These are phyloP conservation scores for Shargacucullia verbasci DNA, from an alignment of 2,888 invertebrate species.

Conservation along the genomic window DNA sequence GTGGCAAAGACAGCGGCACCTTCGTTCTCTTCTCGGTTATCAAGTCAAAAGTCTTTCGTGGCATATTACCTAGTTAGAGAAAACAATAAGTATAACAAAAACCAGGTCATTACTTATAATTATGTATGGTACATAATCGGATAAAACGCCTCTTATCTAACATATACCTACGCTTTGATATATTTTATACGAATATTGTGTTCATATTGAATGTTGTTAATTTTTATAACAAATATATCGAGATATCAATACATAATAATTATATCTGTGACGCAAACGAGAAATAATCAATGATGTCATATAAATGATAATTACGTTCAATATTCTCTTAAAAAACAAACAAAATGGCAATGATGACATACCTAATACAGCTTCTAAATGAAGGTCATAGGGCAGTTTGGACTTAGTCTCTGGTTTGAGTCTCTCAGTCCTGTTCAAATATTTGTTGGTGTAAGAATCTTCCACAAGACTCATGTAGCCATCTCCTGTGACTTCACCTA, in stretches of 20 bases:
- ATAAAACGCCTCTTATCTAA: constrained; percentile 32
- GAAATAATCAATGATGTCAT: constrained; percentile 36
- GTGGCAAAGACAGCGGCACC: constrained; percentile 87
- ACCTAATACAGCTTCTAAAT: constrained; percentile 96
- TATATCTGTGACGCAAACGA: constrained; percentile 43
- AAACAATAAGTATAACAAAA: background rate
- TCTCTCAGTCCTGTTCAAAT: constrained; percentile 75
- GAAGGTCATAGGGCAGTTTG: constrained; percentile 95
- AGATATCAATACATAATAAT: constrained; percentile 1
- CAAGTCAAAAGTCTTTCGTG: constrained; percentile 90
- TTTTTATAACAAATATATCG: constrained; percentile 1
- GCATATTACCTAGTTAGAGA: constrained; percentile 82
- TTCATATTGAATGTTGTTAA: constrained; percentile 7
- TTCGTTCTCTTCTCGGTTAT: constrained; percentile 84
- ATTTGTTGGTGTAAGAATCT: constrained; percentile 83
- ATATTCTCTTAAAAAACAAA: constrained; percentile 8
- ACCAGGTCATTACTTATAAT: background rate
- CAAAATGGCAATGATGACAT: constrained; percentile 22
- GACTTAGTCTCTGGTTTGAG: constrained; percentile 74
- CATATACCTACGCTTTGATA: constrained; percentile 15
- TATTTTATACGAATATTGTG: constrained; percentile 1
- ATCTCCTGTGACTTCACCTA: constrained; percentile 97
- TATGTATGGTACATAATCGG: constrained; percentile 12
- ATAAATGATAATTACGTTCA: constrained; percentile 5
- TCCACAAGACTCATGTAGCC: constrained; percentile 93